Evolutionary conservation across 2,888 invertebrate genomes (phyloP).

Genomic region (Dryococelus australis): DNA sequence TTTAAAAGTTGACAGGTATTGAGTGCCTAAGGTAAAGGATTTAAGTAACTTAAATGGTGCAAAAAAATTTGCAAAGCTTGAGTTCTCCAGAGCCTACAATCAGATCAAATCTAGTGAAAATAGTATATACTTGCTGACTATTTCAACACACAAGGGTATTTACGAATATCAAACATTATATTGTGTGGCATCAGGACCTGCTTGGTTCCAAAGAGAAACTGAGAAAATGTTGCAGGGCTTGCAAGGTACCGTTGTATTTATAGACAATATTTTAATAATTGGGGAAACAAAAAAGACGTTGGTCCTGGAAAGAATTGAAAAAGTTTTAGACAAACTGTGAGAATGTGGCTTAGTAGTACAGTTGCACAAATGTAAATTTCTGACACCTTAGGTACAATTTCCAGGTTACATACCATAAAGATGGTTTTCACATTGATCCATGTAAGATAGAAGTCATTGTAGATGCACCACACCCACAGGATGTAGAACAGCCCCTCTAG

Average conservation of each 20-base stretch:
- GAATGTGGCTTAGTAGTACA: neutral
- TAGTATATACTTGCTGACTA: neutral
- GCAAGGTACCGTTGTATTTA: neutral
- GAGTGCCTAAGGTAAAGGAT: neutral
- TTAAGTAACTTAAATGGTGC: neutral
- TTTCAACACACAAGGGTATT: too few relatives aligned
- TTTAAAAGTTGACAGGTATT: neutral
- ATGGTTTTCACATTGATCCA: neutral
- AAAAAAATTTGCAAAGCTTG: neutral
- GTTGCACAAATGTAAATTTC: too few relatives aligned
- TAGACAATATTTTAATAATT: neutral
- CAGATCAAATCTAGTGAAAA: too few relatives aligned
- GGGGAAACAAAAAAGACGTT: too few relatives aligned
- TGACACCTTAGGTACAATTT: slow-evolving; percentile 12
- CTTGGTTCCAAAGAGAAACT: neutral
- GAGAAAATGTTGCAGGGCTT: neutral
- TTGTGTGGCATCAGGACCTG: neutral
- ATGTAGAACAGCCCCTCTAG: slow-evolving; percentile 18
- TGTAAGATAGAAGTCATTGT: neutral
- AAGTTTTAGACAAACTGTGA: too few relatives aligned
- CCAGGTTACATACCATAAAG: neutral
- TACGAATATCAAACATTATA: neutral
- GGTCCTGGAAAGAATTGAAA: neutral
- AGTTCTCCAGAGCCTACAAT: neutral
- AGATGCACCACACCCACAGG: neutral